These are phyloP conservation scores for Tribolium freemani DNA, from an alignment of 2,888 invertebrate genomes.

Conservation along the genomic window DNA sequence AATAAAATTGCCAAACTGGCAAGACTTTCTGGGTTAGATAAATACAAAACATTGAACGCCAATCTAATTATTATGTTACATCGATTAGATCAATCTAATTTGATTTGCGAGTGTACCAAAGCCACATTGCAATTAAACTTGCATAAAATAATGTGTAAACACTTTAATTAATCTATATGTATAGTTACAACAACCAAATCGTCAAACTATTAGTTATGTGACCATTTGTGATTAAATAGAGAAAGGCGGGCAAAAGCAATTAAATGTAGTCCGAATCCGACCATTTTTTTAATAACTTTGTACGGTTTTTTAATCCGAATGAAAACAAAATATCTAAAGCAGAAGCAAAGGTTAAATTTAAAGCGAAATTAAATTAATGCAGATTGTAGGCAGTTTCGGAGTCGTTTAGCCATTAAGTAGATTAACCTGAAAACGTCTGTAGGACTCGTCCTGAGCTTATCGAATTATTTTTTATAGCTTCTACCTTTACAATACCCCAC, in stretches of 20 bases:
- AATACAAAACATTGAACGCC: too few relatives aligned
- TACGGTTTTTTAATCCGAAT: neutral
- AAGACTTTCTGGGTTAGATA: too few relatives aligned
- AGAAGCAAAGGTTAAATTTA: neutral
- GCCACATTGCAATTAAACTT: neutral
- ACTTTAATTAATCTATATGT: neutral
- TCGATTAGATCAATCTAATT: neutral
- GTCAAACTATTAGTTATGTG: too few relatives aligned
- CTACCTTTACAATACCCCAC: slow-evolving; percentile 9
- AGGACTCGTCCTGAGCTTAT: neutral
- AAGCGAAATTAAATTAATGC: slow-evolving; percentile 11
- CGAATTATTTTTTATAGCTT: slow-evolving; percentile 19
- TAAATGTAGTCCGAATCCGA: too few relatives aligned
- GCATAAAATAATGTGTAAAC: neutral
- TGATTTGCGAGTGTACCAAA: neutral
- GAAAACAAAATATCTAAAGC: neutral
- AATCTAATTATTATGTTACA: neutral
- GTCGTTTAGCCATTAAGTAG: slow-evolving; percentile 13
- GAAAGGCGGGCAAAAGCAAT: too few relatives aligned
- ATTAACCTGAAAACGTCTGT: slow-evolving; percentile 9
- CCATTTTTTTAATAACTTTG: too few relatives aligned
- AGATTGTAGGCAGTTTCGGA: slow-evolving; percentile 7
- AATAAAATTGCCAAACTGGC: too few relatives aligned
- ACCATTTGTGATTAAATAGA: too few relatives aligned
- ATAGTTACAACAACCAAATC: neutral